These are phyloP conservation scores for Coptotermes formosanus DNA, from an alignment of 1,140 invertebrate species.

Conservation along the genomic window DNA sequence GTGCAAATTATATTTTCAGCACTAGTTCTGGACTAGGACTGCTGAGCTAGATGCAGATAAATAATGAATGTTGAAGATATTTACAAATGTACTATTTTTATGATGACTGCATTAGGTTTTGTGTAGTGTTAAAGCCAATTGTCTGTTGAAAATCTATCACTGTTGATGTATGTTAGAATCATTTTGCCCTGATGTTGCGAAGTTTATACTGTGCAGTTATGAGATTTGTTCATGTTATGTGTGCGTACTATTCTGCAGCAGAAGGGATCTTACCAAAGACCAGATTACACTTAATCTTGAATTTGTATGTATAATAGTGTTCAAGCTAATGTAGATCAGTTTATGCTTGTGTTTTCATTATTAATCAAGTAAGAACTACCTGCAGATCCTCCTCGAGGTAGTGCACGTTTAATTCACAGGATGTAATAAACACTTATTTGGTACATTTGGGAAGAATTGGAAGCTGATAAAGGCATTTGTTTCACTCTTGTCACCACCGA, in stretches of 20 bases:
- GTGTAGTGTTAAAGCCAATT: neutral
- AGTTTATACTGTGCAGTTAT: neutral
- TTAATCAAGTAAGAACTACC: too few relatives aligned
- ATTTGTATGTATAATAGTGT: conserved; percentile 11
- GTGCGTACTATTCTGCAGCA: neutral
- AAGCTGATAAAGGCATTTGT: too few relatives aligned
- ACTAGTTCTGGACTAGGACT: neutral
- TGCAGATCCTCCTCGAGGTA: too few relatives aligned
- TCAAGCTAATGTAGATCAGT: neutral
- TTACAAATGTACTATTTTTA: neutral
- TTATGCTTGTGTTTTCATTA: too few relatives aligned
- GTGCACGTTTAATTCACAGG: too few relatives aligned
- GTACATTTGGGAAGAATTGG: too few relatives aligned
- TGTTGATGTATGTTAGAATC: neutral
- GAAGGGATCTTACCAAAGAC: neutral
- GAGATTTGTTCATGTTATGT: neutral
- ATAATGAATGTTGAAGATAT: neutral
- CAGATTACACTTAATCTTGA: neutral
- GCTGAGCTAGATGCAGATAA: neutral
- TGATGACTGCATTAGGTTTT: neutral
- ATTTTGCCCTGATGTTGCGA: neutral
- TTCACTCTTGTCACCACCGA: too few relatives aligned
- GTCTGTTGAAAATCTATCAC: neutral
- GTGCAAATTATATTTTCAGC: neutral
- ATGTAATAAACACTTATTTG: too few relatives aligned